These are phyloP conservation scores for Zelleria hepariella DNA, from an alignment of 2,888 invertebrate genomes.

Conservation along the genomic window DNA sequence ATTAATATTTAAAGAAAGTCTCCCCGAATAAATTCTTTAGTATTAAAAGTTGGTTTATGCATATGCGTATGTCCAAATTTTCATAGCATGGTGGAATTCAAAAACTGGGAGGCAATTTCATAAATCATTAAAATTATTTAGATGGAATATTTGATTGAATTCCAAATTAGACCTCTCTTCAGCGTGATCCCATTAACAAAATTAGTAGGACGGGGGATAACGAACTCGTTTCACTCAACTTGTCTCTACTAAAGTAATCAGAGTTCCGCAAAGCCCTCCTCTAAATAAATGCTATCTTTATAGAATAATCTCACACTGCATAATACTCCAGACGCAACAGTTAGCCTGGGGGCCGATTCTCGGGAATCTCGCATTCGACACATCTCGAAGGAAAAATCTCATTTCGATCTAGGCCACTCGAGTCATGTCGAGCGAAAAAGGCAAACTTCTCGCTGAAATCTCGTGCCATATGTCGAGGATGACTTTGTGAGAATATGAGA, in stretches of 20 bases:
- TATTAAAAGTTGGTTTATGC: not conserved
- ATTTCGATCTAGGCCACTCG: too few species aligned
- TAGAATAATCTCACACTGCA: constrained; percentile 24
- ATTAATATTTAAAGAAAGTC: not conserved
- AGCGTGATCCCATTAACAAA: not conserved
- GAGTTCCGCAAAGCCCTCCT: constrained; percentile 20
- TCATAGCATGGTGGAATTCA: not conserved
- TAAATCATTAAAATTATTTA: not conserved
- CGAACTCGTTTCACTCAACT: constrained; percentile 15
- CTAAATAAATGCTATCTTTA: constrained; percentile 38
- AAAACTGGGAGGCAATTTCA: not conserved
- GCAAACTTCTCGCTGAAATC: too few species aligned
- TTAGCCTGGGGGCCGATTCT: too few species aligned
- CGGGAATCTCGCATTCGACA: too few species aligned
- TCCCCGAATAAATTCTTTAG: not conserved
- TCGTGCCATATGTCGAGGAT: too few species aligned
- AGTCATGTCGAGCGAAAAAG: too few species aligned
- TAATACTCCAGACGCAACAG: constrained; percentile 50
- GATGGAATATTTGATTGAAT: not conserved
- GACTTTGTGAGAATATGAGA: too few species aligned
- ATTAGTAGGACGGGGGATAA: constrained; percentile 9
- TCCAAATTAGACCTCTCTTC: not conserved
- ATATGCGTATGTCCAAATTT: not conserved
- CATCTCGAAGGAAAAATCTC: too few species aligned
- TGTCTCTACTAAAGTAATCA: constrained; percentile 20